A percentile compares a stretch with the other conserved stretches of the same genome.
Conservation (phyloP, 2,888 invertebrate genomes). For the Drosophila neotestacea region DNA sequence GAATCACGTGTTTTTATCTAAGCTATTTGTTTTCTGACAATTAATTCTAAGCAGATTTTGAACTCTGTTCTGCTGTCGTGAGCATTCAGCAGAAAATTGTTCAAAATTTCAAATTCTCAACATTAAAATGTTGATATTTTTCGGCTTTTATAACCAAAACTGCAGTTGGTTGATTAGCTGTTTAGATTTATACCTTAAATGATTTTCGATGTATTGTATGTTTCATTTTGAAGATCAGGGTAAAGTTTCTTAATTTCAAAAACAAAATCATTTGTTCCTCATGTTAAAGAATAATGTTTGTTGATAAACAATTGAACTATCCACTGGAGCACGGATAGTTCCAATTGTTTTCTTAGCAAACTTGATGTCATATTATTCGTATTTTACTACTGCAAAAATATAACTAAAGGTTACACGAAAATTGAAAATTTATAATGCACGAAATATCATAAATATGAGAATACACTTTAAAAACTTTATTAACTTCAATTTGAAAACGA, state of each 20-base stretch:
- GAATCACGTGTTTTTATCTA: slow-evolving; percentile 60
- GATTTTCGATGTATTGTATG: slow-evolving; percentile 43
- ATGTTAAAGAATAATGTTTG: slow-evolving; percentile 11
- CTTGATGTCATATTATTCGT: slow-evolving; percentile 9
- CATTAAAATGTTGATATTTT: slow-evolving; percentile 9
- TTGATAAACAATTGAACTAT: slow-evolving; percentile 39
- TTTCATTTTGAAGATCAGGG: slow-evolving; percentile 48
- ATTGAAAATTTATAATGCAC: slow-evolving; percentile 36
- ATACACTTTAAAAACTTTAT: slow-evolving; percentile 70
- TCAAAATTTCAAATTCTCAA: slow-evolving; percentile 52
- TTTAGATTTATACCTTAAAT: neutral
- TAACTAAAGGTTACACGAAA: slow-evolving; percentile 41
- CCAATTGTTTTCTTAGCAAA: slow-evolving; percentile 22
- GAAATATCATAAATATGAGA: slow-evolving; percentile 40
- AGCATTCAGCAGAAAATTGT: slow-evolving; percentile 83
- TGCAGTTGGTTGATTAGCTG: slow-evolving; percentile 60
- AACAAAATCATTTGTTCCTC: slow-evolving; percentile 2
- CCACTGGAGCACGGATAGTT: slow-evolving; percentile 72
- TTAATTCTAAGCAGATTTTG: slow-evolving; percentile 57
- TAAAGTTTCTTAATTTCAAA: neutral
- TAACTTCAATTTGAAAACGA: slow-evolving; percentile 70
- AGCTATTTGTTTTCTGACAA: neutral
- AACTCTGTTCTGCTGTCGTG: slow-evolving; percentile 81
- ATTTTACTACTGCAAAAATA: slow-evolving; percentile 44
- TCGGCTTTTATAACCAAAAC: slow-evolving; percentile 49